Evolutionary conservation across 2,888 invertebrate genomes (phyloP), one percentile per base, ranked within the genome.

Genomic region (Spisula subtruncata): DNA sequence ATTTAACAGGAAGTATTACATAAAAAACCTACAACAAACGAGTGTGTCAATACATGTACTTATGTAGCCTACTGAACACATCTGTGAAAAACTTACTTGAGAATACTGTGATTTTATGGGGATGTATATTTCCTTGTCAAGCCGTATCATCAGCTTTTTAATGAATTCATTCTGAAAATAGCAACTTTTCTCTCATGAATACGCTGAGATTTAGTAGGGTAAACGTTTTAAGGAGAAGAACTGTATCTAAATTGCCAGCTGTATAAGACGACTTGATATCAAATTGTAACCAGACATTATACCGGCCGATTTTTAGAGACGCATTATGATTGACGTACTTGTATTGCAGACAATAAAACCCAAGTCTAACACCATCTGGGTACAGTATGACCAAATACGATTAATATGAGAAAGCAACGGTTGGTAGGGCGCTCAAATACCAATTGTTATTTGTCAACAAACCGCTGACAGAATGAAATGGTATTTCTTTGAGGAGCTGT

Each of bases 231-330:
- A n/a, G n/a, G n/a, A n/a, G n/a, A n/a, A n/a, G n/a, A n/a, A n/a
- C n/a, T n/a, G n/a, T n/a, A n/a, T n/a, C n/a, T 60, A 60, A 60
- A 60, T 60, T 60, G 60, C n/a, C 6, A 60, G 60, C 60, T 60
- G 18, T n/a, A 60, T 60, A n/a, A 60, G 60, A 60, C n/a, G 60
- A 60, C 12, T 71, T 32, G 71, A 71, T 32, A 14, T 32, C 71
- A 32, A 29, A 29, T 25, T 32, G 12, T 71, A 4, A 14, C 12
- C 71, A 32, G 4, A 71, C 14, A 29, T 32, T 29, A 71, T 32
- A n/a, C 12, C 10, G 32, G 14, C 14, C 0, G 32, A 12, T 14
- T 32, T n/a, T 71, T 71, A 2, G 25, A 29, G n/a, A 71, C 12
- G 12, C 29, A 71, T 6, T 16, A 25, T 32, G 71, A n/a, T 71